A percentile compares a stretch with the other conserved stretches of the same genome.
phyloP scores from a whole-genome alignment of 2,113 vertebrate genomes.

The Nanorana parkeri region DNA sequence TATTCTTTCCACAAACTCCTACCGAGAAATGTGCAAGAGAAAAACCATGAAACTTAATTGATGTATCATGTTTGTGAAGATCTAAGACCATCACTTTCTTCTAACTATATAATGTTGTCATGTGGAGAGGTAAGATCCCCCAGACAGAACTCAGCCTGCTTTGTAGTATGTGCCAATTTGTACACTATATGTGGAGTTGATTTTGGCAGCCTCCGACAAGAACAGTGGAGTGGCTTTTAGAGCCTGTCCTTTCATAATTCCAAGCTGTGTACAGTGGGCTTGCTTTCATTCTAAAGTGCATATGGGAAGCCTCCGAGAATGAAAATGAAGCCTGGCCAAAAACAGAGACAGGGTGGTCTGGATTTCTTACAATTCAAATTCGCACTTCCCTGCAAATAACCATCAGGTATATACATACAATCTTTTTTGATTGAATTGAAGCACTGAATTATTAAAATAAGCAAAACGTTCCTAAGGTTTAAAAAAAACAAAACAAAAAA shows the following conservation, averaged over 20 bases:
- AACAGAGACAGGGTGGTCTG: neutral
- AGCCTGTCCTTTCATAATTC: constrained; percentile 33
- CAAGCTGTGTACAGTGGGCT: constrained; percentile 35
- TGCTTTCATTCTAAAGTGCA: constrained; percentile 28
- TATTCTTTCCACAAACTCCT: neutral
- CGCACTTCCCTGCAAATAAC: neutral
- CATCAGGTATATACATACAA: too few relatives aligned
- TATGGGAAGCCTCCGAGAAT: constrained; percentile 10
- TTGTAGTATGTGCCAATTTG: constrained; percentile 49
- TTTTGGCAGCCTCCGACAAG: constrained; percentile 46
- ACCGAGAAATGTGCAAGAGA: neutral
- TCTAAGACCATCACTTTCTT: neutral
- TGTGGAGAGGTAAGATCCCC: constrained; percentile 2
- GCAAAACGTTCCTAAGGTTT: too few relatives aligned
- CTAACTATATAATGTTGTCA: constrained; percentile 22
- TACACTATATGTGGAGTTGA: constrained; percentile 37
- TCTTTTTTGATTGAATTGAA: too few relatives aligned
- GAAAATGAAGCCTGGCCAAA: constrained; percentile 2
- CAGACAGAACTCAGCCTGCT: constrained; percentile 8
- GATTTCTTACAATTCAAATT: neutral
- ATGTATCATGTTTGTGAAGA: constrained; percentile 2
- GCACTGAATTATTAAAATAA: too few relatives aligned
- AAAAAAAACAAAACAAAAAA: too few relatives aligned
- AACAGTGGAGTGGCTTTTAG: constrained; percentile 17
- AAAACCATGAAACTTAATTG: neutral